phyloP scores from a whole-genome alignment of 2,797 vertebrate genomes.

The Anableps anableps region DNA sequence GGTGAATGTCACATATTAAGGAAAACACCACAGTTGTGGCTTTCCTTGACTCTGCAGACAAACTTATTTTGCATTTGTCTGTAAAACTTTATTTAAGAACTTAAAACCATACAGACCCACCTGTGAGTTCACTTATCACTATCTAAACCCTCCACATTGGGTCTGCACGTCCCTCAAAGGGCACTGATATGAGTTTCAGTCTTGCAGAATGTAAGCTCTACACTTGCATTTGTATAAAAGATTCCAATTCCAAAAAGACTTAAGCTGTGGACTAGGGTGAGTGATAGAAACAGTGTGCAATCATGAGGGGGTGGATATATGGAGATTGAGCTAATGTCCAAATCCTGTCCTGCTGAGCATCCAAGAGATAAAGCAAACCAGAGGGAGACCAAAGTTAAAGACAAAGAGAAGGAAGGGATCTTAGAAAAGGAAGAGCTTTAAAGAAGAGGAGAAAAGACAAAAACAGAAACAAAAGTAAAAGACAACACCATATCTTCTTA shows the following conservation, averaged over 20 bases:
- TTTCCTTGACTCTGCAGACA: constrained; percentile 63
- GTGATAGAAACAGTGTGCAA: constrained; percentile 72
- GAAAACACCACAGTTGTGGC: constrained; percentile 58
- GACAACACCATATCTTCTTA: constrained; percentile 4
- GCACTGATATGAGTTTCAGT: constrained; percentile 50
- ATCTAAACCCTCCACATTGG: constrained; percentile 12
- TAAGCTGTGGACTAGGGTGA: constrained; percentile 56
- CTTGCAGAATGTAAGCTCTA: constrained; percentile 48
- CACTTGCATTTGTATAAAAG: constrained; percentile 41
- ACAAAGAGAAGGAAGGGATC: constrained; percentile 27
- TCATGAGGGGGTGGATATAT: constrained; percentile 69
- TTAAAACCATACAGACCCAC: constrained; percentile 26
- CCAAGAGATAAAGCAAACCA: constrained; percentile 69
- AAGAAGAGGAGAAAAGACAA: constrained; percentile 41
- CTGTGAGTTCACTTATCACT: constrained; percentile 17
- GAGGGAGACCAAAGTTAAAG: constrained; percentile 43
- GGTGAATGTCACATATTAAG: constrained; percentile 77
- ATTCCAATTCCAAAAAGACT: constrained; percentile 50
- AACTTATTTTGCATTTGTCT: constrained; percentile 14
- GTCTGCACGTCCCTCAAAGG: constrained; percentile 10
- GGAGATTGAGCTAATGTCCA: constrained; percentile 75
- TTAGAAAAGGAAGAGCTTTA: constrained; percentile 40
- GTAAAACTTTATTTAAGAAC: background rate
- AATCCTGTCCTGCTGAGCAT: constrained; percentile 74
- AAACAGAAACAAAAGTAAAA: constrained; percentile 43